Base-by-base conservation (phyloP, 1,140 invertebrate genomes). In the Cotesia typhae region DNA sequence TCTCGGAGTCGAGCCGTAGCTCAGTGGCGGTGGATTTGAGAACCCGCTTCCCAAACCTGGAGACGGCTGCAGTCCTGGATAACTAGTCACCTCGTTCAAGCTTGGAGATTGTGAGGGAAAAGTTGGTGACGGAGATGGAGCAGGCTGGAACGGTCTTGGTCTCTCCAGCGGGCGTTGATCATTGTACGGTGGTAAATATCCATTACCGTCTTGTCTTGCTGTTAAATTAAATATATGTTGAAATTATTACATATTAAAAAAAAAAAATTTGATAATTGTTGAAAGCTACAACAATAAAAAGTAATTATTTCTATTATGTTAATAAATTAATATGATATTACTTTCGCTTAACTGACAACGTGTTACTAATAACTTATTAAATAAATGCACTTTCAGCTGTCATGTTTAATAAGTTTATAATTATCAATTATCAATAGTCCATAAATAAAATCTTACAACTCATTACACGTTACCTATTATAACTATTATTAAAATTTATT, bases 101-200 rank as follows among this genome's bases (percentile, higher is more conserved):
- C 74, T 72, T 0, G 81, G 80, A 14, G 82, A 80, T 0, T 81
- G 76, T 4, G 69, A 63, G 14, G 69, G 59, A 79, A 82, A 36
- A 41, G 41, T 5, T 5, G 78, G 66, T 28, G 81, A 74, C 55
- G 79, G 75, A 14, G 77, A 70, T 41, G 80, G 66, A 9, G 88
- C 82, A 37, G 90, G 87, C 77, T 91, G 89, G 80, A 92, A 92
- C 0, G 91, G 91, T 69, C 91, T 87, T 5, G 92, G 92, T 76
- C 87, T 90, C 70, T 92, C 90, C 2, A 90, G 90, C 70, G 91
- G 90, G 17, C 88, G 86, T 75, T 90, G 89, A 4, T 89, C 55
- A 35, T 38, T 86, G 72, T 82, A 87, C 41, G 89, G 89, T 1
- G 90, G 90, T 28, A 91, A 80, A 65, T 90, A 91, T 20, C 84